phyloP scores from a whole-genome alignment of 2,797 vertebrate genomes.

The Hafferia zeledoni region DNA sequence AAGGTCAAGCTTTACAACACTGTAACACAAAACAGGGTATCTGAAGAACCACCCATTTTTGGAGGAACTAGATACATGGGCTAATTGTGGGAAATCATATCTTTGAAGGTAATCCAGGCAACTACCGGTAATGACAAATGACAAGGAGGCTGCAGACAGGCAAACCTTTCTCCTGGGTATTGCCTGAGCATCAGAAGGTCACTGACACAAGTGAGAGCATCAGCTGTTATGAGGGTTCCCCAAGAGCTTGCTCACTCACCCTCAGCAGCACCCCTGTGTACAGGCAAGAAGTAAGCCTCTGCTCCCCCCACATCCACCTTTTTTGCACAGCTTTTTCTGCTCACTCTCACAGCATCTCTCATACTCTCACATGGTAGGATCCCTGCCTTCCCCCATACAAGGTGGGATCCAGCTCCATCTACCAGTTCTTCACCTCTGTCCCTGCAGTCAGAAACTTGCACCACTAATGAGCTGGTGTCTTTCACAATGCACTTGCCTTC shows the following conservation, averaged over 20 bases:
- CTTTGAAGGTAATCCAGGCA: background rate
- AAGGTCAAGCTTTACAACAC: background rate
- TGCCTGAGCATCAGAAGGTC: background rate
- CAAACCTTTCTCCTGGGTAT: background rate
- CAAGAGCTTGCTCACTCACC: background rate
- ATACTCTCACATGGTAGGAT: background rate
- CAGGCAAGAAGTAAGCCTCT: background rate
- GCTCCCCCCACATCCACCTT: background rate
- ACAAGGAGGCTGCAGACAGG: background rate
- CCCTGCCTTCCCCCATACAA: background rate
- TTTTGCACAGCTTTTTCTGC: background rate
- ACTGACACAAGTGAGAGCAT: background rate
- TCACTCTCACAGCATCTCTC: background rate
- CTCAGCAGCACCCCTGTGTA: background rate
- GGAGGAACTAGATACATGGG: background rate
- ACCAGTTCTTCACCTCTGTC: background rate
- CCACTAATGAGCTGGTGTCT: background rate
- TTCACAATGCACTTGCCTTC: background rate
- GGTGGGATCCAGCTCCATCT: background rate
- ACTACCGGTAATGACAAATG: background rate
- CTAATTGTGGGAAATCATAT: background rate
- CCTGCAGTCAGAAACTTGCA: background rate
- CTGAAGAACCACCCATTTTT: background rate
- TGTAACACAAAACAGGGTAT: background rate
- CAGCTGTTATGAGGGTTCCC: rapidly evolving